Evolutionary conservation across 1,140 invertebrate genomes (phyloP), one percentile per base, ranked within the genome.

Genomic region (Drosophila neocordata): DNA sequence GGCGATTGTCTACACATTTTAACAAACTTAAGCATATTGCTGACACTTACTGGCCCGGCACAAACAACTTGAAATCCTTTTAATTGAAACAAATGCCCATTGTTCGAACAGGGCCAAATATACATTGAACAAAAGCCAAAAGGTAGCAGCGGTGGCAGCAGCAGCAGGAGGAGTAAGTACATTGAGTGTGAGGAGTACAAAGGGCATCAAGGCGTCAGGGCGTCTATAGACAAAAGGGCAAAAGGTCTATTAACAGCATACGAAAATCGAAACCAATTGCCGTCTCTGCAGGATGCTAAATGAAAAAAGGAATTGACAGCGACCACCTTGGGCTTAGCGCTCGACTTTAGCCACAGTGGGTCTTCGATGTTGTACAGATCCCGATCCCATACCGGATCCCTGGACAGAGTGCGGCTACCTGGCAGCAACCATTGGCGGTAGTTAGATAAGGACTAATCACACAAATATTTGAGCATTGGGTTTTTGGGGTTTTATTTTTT

Each of bases 381-480:
- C 15, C 35, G 18, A 35, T 51, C 34, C 44, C 55, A 59, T 73
- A 13, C 44, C 20, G 35, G 13, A 24, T 56, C 24, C 24, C 51
- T 9, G 41, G 24, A 22, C 3, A 48, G 22, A 51, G 12, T 31
- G 27, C 18, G 41, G 64, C 82, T 85, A 87, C 82, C 81, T 84
- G 82, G 65, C 66, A 53, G 8, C 41, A 27, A 59, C 64, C 58
- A 58, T 48, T n/a, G 41, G 57, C 69, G 59, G 37, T 66, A 65
- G 70, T 77, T 90, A 48, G 87, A 90, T 90, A 89, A 90, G 82
- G 87, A 85, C 87, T 90, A 90, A 90, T 90, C 87, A 87, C 79
- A 90, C 79, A 90, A 90, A 90, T 90, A 90, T 90, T 90, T 90
- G 69, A 87, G 87, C 79, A 83, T 89, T 87, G 15, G 41, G 18